Evolutionary conservation across 2,113 vertebrate species (phyloP).

Genomic region (Pseudopipra pipra): DNA sequence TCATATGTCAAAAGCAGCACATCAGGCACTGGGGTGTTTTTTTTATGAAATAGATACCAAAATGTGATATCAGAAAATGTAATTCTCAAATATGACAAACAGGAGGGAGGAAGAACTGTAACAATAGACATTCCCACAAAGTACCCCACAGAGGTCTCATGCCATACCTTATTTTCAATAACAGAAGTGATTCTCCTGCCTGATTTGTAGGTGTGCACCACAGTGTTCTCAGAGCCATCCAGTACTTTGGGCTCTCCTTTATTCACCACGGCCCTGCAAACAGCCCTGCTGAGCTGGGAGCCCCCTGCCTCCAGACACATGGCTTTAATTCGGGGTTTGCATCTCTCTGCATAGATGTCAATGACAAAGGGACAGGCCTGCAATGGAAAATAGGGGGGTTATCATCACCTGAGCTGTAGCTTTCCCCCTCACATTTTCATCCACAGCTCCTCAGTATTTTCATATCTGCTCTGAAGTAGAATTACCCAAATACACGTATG

Average conservation of each 20-base stretch:
- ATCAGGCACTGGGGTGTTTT: not conserved
- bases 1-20: not conserved
- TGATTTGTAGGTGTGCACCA: constrained; percentile 77
- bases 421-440: not conserved
- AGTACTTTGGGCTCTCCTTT: constrained; percentile 79
- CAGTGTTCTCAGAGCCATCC: constrained; percentile 77
- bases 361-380: constrained; percentile 92
- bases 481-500: not conserved
- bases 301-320: constrained; percentile 75
- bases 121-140: not conserved
- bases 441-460: not conserved
- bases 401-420: not conserved
- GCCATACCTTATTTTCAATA: constrained; percentile 88
- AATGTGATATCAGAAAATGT: not conserved
- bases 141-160: too few relatives aligned
- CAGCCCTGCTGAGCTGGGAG: constrained; percentile 80
- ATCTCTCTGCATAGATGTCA: constrained; percentile 78
- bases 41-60: not conserved
- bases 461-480: not conserved
- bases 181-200: constrained; percentile 85
- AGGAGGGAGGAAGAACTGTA: not conserved
- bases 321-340: constrained; percentile 78
- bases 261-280: constrained; percentile 80
- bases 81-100: not conserved
- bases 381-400: not conserved